Evolutionary conservation across 2,888 invertebrate genomes (phyloP).

Genomic region (Vanessa cardui): DNA sequence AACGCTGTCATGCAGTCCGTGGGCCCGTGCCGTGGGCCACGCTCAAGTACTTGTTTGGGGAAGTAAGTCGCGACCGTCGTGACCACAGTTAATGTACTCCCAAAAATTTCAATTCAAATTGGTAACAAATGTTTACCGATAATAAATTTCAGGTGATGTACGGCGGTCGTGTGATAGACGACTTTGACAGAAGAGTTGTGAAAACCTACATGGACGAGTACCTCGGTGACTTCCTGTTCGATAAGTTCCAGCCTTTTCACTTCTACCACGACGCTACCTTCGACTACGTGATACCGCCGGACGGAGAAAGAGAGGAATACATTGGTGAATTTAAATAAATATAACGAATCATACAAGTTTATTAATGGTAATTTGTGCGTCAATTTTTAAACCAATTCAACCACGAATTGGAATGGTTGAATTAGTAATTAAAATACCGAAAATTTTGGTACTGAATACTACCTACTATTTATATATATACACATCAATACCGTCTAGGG

Average conservation of each 20-base stretch:
- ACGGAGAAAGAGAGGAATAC: constrained; percentile 86
- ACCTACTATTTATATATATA: too few species aligned
- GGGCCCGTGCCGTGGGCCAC: constrained; percentile 93
- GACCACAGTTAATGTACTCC: too few species aligned
- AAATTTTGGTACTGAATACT: too few species aligned
- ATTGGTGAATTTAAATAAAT: constrained; percentile 79
- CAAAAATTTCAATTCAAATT: too few species aligned
- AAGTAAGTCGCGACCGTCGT: constrained; percentile 76
- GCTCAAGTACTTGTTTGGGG: constrained; percentile 95
- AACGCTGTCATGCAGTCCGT: constrained; percentile 84
- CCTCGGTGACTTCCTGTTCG: constrained; percentile 96
- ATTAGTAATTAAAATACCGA: too few species aligned
- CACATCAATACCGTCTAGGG: too few species aligned
- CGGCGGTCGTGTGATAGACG: constrained; percentile 96
- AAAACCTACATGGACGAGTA: constrained; percentile 96
- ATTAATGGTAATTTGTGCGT: too few species aligned
- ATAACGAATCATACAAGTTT: not conserved
- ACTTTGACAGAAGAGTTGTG: constrained; percentile 93
- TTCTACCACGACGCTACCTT: constrained; percentile 89
- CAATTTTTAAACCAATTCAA: not conserved
- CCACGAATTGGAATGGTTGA: not conserved
- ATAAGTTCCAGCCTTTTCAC: constrained; percentile 95
- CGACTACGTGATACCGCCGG: constrained; percentile 90
- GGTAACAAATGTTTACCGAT: not conserved
- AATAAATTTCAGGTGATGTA: constrained; percentile 89